phyloP scores from a whole-genome alignment of 2,888 invertebrate genomes.

The Troides oblongomaculatus region DNA sequence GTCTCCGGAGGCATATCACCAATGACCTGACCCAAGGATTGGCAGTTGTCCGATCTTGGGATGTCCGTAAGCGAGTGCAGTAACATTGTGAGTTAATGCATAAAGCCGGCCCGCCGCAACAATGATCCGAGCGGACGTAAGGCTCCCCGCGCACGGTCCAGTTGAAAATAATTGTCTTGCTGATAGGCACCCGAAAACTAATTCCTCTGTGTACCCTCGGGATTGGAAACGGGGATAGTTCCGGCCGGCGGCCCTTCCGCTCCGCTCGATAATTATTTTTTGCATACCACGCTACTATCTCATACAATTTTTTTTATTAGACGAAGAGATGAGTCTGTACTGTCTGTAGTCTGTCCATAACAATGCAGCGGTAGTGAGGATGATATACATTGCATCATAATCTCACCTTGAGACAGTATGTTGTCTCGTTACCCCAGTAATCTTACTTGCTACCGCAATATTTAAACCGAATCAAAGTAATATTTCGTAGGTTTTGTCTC shows the following conservation, averaged over 20 bases:
- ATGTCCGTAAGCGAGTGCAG: neutral
- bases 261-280: constrained; percentile 28
- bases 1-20: too few relatives aligned
- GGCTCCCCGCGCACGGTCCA: constrained; percentile 57
- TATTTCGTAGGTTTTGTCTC: too few relatives aligned
- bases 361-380: too few relatives aligned
- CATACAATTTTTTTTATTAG: neutral
- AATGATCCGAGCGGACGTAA: constrained; percentile 62
- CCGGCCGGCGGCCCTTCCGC: constrained; percentile 20
- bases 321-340: too few relatives aligned
- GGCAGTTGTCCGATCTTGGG: too few relatives aligned
- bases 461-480: too few relatives aligned
- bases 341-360: too few relatives aligned
- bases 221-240: constrained; percentile 39
- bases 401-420: too few relatives aligned
- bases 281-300: neutral
- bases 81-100: constrained; percentile 35
- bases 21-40: too few relatives aligned
- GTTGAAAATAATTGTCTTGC: constrained; percentile 75
- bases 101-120: constrained; percentile 44
- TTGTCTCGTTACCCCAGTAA: too few relatives aligned
- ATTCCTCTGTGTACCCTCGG: constrained; percentile 49
- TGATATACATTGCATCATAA: too few relatives aligned
- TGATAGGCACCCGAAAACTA: constrained; percentile 63
- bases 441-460: too few relatives aligned